Conservation (phyloP, 2,888 invertebrate species). For the Oasisia sp. region DNA sequence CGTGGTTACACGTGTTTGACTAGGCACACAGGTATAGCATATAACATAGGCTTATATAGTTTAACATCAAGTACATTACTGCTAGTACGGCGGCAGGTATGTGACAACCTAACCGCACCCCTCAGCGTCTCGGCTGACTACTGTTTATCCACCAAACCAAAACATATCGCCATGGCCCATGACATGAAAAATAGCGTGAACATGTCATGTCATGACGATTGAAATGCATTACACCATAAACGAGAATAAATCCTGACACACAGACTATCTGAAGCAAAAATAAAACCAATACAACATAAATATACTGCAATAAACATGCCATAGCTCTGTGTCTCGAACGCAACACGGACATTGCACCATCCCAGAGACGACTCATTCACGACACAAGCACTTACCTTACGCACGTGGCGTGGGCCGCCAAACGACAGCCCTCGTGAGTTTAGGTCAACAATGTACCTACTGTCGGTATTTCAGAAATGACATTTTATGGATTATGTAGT, state of each 20-base stretch:
- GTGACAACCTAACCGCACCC: not conserved
- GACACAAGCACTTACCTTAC: not conserved
- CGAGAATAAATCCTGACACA: not conserved
- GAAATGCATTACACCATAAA: not conserved
- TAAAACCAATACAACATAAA: not conserved
- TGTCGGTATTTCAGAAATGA: not conserved
- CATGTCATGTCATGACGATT: too few species aligned
- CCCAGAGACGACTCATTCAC: not conserved
- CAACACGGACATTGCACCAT: not conserved
- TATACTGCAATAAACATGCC: not conserved
- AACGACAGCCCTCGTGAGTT: not conserved
- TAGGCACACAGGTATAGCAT: not conserved
- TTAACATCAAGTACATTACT: not conserved
- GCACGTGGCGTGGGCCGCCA: slow-evolving; percentile 3
- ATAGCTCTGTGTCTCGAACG: not conserved
- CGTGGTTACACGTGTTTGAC: too few species aligned
- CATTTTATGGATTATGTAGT: not conserved
- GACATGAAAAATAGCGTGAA: too few species aligned
- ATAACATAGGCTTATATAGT: not conserved
- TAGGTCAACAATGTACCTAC: not conserved
- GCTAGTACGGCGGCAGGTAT: not conserved
- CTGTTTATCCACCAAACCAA: not conserved
- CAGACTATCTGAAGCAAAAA: not conserved
- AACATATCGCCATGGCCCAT: too few species aligned
- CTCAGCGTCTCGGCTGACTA: not conserved